Evolutionary conservation across 2,888 invertebrate species (phyloP).

Genomic region (Caenorhabditis doughertyi): DNA sequence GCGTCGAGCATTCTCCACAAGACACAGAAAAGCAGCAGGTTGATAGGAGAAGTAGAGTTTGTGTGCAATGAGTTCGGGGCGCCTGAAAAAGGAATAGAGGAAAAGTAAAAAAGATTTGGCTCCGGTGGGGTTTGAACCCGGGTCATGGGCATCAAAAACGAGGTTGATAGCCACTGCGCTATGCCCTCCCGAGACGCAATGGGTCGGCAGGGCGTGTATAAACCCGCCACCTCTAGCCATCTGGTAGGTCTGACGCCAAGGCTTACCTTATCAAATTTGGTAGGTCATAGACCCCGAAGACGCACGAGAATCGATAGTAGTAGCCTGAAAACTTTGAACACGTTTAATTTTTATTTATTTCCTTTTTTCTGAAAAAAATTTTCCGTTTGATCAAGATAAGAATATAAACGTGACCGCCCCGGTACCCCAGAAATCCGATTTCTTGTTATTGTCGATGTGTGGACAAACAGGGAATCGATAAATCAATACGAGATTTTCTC

Average conservation of each 20-base stretch:
- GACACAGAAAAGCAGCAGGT: conserved; percentile 65
- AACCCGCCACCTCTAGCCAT: too few relatives aligned
- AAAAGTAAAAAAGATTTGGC: neutral
- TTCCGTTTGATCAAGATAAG: neutral
- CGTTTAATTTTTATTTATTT: neutral
- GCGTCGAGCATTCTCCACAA: conserved; percentile 39
- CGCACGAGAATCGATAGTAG: conserved; percentile 61
- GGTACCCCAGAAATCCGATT: neutral
- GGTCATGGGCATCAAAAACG: too few relatives aligned
- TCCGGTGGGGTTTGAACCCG: too few relatives aligned
- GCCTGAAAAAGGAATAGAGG: conserved; percentile 21
- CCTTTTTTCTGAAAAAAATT: neutral
- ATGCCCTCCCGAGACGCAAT: too few relatives aligned
- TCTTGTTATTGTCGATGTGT: neutral
- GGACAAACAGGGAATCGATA: neutral
- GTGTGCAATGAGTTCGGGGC: conserved; percentile 65
- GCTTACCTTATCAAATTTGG: conserved; percentile 45
- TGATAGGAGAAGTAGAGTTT: conserved; percentile 66
- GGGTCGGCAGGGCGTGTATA: too few relatives aligned
- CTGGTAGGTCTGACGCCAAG: too few relatives aligned
- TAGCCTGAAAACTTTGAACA: conserved; percentile 46
- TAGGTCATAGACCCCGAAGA: conserved; percentile 60
- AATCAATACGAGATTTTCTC: conserved; percentile 6
- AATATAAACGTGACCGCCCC: conserved; percentile 1
- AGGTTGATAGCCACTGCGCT: too few relatives aligned